These are phyloP conservation scores for Protodeltote pygarga DNA, from an alignment of 2,888 invertebrate species.

Conservation along the genomic window DNA sequence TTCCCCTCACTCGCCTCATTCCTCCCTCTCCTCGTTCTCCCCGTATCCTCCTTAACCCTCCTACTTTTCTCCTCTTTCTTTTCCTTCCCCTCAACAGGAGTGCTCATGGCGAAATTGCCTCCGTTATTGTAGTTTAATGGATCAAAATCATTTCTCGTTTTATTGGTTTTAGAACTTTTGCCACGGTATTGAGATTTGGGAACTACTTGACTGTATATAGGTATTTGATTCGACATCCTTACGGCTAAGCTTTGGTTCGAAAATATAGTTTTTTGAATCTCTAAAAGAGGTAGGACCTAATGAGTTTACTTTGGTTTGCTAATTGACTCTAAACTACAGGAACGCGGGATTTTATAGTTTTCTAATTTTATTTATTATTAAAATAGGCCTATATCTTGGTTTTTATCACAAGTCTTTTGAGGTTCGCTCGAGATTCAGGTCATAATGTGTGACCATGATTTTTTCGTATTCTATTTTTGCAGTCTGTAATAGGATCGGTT, in stretches of 20 bases:
- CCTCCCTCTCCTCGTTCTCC: constrained; percentile 60
- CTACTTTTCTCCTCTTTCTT: constrained; percentile 67
- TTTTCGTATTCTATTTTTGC: constrained; percentile 15
- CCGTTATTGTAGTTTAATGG: constrained; percentile 88
- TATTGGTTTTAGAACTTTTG: constrained; percentile 60
- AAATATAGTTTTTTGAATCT: constrained; percentile 51
- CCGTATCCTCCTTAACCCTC: constrained; percentile 61
- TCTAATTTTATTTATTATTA: constrained; percentile 53
- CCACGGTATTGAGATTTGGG: constrained; percentile 77
- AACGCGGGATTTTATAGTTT: constrained; percentile 60
- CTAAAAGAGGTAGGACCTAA: constrained; percentile 39
- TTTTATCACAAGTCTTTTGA: constrained; percentile 58
- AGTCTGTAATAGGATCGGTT: constrained; percentile 7
- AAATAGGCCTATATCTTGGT: constrained; percentile 58
- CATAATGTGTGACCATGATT: constrained; percentile 32
- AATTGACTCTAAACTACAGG: constrained; percentile 80
- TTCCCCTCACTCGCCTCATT: constrained; percentile 75
- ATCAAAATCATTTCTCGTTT: constrained; percentile 87
- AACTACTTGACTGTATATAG: constrained; percentile 83
- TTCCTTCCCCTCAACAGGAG: constrained; percentile 55
- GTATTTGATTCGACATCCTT: constrained; percentile 83
- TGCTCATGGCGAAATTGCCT: constrained; percentile 74
- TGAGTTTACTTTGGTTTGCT: constrained; percentile 73
- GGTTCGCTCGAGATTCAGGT: constrained; percentile 24
- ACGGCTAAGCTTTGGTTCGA: constrained; percentile 80